These are phyloP conservation scores for Melanotaenia pygmaea DNA, from an alignment of 2,797 vertebrate species.

Conservation along the genomic window DNA sequence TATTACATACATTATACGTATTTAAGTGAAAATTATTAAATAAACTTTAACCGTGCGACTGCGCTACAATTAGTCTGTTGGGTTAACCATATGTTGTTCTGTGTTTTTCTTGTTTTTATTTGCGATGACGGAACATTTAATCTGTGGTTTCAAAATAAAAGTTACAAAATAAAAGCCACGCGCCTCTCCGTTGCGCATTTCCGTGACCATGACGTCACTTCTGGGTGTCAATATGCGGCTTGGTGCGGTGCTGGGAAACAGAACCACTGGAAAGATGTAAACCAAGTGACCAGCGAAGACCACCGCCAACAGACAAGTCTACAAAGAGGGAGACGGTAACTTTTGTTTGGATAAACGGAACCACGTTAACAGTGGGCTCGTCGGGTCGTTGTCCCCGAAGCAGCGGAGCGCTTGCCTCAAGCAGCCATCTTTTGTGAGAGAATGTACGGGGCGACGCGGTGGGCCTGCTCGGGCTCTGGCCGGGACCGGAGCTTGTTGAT, in stretches of 20 bases:
- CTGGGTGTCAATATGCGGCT: conserved; percentile 83
- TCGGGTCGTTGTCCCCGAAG: conserved; percentile 14
- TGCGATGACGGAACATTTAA: neutral
- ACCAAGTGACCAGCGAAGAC: conserved; percentile 44
- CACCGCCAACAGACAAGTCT: conserved; percentile 22
- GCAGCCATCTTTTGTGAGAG: conserved; percentile 80
- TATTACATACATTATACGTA: no score
- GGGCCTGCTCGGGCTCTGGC: conserved; percentile 68
- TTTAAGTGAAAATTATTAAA: no score
- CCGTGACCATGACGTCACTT: conserved; percentile 80
- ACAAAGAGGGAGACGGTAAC: neutral
- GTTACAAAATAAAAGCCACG: conserved; percentile 31
- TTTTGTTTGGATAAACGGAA: neutral
- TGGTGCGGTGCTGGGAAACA: conserved; percentile 72
- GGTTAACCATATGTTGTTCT: no score
- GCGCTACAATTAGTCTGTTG: no score
- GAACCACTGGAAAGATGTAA: conserved; percentile 78
- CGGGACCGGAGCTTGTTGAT: conserved; percentile 64
- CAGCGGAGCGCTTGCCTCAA: conserved; percentile 47
- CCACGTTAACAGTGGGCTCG: neutral
- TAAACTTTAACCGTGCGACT: no score
- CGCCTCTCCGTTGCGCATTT: conserved; percentile 75
- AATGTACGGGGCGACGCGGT: conserved; percentile 79
- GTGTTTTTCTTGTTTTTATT: no score
- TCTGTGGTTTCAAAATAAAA: conserved; percentile 25